phyloP scores from a whole-genome alignment of 2,113 vertebrate genomes.

The Silurus meridionalis region DNA sequence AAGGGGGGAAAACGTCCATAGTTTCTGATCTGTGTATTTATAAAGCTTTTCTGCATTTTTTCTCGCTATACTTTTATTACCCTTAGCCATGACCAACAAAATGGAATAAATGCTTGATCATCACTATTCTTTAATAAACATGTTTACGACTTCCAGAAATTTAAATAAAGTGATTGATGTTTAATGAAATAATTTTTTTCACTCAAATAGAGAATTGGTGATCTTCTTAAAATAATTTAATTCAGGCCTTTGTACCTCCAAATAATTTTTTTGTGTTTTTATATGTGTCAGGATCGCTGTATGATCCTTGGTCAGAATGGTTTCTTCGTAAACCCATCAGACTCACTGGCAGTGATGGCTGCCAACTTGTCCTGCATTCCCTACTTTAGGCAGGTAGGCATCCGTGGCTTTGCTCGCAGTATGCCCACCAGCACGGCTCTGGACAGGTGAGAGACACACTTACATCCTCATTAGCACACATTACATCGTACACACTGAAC shows the following conservation, averaged over 20 bases:
- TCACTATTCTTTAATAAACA: neutral
- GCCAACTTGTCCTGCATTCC: conserved; percentile 93
- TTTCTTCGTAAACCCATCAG: conserved; percentile 94
- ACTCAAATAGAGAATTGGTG: neutral
- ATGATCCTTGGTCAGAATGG: conserved; percentile 97
- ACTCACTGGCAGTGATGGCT: conserved; percentile 94
- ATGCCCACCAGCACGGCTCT: conserved; percentile 94
- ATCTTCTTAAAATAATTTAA: neutral
- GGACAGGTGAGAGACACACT: conserved; percentile 81
- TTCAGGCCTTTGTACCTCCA: neutral
- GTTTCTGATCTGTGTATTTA: neutral
- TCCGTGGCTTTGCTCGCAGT: conserved; percentile 91
- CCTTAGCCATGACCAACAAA: conserved; percentile 1
- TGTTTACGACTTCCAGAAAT: neutral
- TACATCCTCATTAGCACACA: neutral
- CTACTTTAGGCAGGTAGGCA: conserved; percentile 88
- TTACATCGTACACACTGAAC: neutral
- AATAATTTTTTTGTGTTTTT: neutral
- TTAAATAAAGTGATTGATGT: neutral
- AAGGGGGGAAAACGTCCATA: neutral
- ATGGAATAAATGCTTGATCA: neutral
- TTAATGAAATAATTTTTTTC: neutral
- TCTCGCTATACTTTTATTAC: neutral
- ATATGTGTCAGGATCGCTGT: conserved; percentile 84
- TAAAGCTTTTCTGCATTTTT: neutral